Percentiles rank a stretch among this genome's conserved stretches.
Conservation (phyloP, 2,113 vertebrate genomes). For the Onychostoma macrolepis region DNA sequence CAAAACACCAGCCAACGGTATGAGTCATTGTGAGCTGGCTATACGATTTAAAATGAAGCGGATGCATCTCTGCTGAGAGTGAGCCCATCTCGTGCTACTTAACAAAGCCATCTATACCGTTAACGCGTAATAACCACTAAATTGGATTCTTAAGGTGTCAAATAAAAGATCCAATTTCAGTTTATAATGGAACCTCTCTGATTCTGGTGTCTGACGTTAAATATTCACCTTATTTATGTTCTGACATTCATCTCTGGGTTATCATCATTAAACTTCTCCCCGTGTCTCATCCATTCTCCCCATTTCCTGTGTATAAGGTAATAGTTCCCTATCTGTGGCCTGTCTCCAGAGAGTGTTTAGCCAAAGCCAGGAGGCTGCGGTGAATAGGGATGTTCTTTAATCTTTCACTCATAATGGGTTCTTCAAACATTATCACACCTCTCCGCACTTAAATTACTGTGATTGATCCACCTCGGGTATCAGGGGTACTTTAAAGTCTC, state of each 20-base stretch:
- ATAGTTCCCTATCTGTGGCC: conserved; percentile 30
- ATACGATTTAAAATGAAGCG: conserved; percentile 25
- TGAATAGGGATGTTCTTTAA: conserved; percentile 35
- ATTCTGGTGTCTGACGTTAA: conserved; percentile 44
- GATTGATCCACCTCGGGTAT: conserved; percentile 7
- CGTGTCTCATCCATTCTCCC: neutral
- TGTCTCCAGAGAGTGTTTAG: conserved; percentile 49
- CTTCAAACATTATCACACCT: conserved; percentile 28
- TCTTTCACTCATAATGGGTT: conserved; percentile 44
- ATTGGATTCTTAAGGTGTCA: conserved; percentile 27
- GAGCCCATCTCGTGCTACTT: neutral
- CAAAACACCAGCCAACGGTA: conserved; percentile 4
- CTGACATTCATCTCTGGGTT: conserved; percentile 45
- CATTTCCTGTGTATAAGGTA: conserved; percentile 14
- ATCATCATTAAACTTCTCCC: conserved; percentile 24
- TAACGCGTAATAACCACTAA: conserved; percentile 40
- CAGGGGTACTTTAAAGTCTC: conserved; percentile 17
- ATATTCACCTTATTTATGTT: conserved; percentile 46
- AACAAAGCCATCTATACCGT: conserved; percentile 21
- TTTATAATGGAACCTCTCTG: conserved; percentile 33
- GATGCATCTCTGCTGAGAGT: neutral
- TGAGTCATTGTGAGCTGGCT: neutral
- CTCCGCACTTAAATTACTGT: neutral
- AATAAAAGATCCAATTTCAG: conserved; percentile 56
- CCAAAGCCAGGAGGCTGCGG: conserved; percentile 7